These are phyloP conservation scores for Lagria hirta DNA, from an alignment of 2,888 invertebrate genomes.

Conservation along the genomic window DNA sequence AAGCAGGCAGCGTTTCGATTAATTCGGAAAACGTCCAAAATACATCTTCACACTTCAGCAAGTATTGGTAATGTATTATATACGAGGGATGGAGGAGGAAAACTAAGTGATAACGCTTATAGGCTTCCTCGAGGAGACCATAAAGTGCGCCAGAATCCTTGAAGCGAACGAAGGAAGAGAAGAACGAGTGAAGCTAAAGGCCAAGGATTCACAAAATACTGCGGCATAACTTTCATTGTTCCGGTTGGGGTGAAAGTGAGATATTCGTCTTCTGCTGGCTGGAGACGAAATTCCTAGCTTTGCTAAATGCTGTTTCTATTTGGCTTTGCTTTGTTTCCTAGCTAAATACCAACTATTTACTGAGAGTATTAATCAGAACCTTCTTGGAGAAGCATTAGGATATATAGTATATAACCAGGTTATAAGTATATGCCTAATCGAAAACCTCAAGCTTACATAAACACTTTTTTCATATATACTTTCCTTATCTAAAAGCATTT, in stretches of 20 bases:
- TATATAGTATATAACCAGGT: no score
- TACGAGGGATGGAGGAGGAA: slow-evolving; percentile 32
- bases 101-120: slow-evolving; percentile 49
- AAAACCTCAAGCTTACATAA: no score
- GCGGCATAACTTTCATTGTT: slow-evolving; percentile 51
- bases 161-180: slow-evolving; percentile 41
- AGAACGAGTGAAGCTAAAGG: slow-evolving; percentile 35
- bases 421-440: no score
- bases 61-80: slow-evolving; percentile 52
- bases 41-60: slow-evolving; percentile 53
- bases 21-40: slow-evolving; percentile 47
- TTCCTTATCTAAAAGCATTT: no score
- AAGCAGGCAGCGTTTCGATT: slow-evolving; percentile 36
- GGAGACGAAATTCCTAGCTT: slow-evolving; percentile 47
- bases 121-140: slow-evolving; percentile 46
- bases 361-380: slow-evolving; percentile 26
- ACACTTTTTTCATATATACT: no score
- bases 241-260: slow-evolving; percentile 49
- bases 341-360: slow-evolving; percentile 28
- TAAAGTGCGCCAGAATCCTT: slow-evolving; percentile 46
- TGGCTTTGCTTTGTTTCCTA: slow-evolving; percentile 30
- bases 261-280: slow-evolving; percentile 42
- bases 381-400: no score
- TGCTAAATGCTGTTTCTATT: slow-evolving; percentile 36
- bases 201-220: slow-evolving; percentile 48